Evolutionary conservation across 2,113 vertebrate genomes (phyloP).

Genomic region (Trematocara stigmaticum): DNA sequence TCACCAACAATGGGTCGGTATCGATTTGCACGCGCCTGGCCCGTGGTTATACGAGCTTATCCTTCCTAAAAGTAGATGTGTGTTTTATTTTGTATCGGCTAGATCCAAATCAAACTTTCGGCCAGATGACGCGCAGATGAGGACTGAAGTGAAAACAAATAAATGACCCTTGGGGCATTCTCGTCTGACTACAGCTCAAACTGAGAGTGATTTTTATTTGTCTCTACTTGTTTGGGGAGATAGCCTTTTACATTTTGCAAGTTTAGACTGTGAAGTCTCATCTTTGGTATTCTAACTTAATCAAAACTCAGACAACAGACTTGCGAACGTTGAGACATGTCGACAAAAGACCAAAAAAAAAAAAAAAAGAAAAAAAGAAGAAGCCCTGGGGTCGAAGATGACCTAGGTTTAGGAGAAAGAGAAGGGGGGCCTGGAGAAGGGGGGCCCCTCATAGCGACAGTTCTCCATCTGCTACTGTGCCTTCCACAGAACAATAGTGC

Average conservation of each 20-base stretch:
- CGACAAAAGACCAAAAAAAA: conserved; percentile 39
- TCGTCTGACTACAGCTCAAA: conserved; percentile 10
- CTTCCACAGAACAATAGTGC: conserved; percentile 62
- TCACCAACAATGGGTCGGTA: conserved; percentile 43
- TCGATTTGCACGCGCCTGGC: conserved; percentile 62
- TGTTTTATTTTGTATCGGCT: neutral
- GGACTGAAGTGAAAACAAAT: neutral
- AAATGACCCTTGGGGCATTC: neutral
- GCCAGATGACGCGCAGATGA: neutral
- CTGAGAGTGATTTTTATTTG: neutral
- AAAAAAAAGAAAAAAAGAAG: neutral
- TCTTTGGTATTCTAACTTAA: conserved; percentile 43
- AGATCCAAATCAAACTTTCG: neutral
- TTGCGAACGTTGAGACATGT: conserved; percentile 36
- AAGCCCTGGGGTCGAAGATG: conserved; percentile 39
- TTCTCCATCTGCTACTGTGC: conserved; percentile 71
- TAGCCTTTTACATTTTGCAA: neutral
- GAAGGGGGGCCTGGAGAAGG: neutral
- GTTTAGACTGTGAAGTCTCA: neutral
- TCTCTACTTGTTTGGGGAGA: neutral
- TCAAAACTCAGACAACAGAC: conserved; percentile 58
- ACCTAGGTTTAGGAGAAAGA: conserved; percentile 25
- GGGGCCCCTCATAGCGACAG: conserved; percentile 49
- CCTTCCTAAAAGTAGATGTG: neutral
- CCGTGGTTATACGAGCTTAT: conserved; percentile 26